Evolutionary conservation across 2,888 invertebrate species (phyloP), one percentile per base, ranked within the genome.

Genomic region (Phengaris alcon): DNA sequence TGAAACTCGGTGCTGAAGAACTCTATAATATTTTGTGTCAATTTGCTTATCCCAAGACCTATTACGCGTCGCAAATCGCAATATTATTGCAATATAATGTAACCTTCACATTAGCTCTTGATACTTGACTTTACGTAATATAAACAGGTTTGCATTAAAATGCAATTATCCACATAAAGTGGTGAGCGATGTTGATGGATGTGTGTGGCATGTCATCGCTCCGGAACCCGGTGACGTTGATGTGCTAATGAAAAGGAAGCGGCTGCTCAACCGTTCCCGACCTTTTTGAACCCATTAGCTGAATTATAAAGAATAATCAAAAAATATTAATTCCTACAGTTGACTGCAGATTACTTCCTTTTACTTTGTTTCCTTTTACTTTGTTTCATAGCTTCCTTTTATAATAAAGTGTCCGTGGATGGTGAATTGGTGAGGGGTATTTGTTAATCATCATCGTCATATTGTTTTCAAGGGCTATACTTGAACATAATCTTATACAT

Each of bases 161-260:
- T 80, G 78, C 78, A 80, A 79, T 77, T 78, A 78, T 64, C 76
- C 75, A 75, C 79, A 77, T 75, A 79, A 79, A 70, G 77, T 79
- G 79, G 80, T 81, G 81, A 81, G 78, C 77, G 77, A 77, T 74
- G 76, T 76, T 77, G 78, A 77, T 81, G 77, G 80, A 80, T 78
- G 79, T 76, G 75, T 77, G 80, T 75, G 74, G 75, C 74, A 69
- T 78, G 79, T 81, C 80, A 80, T 80, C 80, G 54, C 79, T 82
- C 82, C 81, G 79, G 82, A 82, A 80, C 83, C 77, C 76, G 76
- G 79, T 81, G 81, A 81, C 81, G 80, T 79, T 80, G 79, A 81
- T 81, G 80, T 79, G 80, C 80, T 82, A 81, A 81, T 81, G 81
- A 82, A 80, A 78, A 84, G 84, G 84, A 85, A 86, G 81, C 80